Conservation (phyloP, 2,797 vertebrate species). For the Danio aesculapii region DNA sequence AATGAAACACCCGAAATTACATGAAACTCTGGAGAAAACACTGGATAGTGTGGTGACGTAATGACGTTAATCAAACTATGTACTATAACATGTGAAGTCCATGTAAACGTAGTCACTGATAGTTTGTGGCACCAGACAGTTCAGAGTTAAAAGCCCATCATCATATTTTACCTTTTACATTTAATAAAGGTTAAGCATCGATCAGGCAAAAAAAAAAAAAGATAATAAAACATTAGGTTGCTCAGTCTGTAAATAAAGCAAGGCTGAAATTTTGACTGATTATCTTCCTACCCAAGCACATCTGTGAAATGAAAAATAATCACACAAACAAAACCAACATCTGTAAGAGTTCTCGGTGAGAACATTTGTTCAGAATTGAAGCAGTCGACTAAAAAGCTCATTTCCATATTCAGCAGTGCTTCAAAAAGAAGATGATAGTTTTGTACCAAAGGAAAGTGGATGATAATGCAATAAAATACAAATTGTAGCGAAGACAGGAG, state of each 20-base stretch:
- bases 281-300: neutral
- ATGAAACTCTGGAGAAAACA: too few relatives aligned
- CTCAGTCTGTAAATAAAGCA: neutral
- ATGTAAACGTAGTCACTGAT: too few relatives aligned
- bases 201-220: too few relatives aligned
- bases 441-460: neutral
- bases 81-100: too few relatives aligned
- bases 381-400: constrained; percentile 12
- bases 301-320: constrained; percentile 20
- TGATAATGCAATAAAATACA: neutral
- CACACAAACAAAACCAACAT: constrained; percentile 31
- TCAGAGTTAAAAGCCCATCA: too few relatives aligned
- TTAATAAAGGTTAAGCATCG: too few relatives aligned
- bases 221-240: too few relatives aligned
- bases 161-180: too few relatives aligned
- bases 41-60: too few relatives aligned
- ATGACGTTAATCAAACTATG: too few relatives aligned
- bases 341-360: neutral
- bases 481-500: neutral
- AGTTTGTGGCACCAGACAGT: too few relatives aligned
- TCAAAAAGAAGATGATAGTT: constrained; percentile 4
- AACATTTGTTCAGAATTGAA: constrained; percentile 20
- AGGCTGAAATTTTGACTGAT: constrained; percentile 16
- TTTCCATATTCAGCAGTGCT: constrained; percentile 5
- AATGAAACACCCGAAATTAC: too few relatives aligned